Evolutionary conservation across 2,797 vertebrate genomes (phyloP).

Genomic region (Scyliorhinus canicula): DNA sequence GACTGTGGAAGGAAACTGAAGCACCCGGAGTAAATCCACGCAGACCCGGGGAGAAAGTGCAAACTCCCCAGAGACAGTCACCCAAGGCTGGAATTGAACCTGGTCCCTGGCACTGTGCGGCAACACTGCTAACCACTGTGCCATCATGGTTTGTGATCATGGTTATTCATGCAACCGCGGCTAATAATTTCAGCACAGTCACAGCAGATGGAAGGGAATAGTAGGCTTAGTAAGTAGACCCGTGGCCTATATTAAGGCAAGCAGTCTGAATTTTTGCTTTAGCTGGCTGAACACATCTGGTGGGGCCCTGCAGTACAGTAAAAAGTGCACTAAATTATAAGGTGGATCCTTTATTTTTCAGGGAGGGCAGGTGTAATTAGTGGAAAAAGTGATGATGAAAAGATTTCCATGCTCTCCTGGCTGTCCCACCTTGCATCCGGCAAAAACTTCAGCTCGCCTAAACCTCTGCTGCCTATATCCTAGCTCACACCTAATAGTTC

Average conservation of each 20-base stretch:
- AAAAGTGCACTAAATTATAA: background rate
- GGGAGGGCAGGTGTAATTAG: background rate
- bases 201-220: background rate
- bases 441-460: too few species aligned
- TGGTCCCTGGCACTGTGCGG: too few species aligned
- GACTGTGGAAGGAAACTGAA: too few species aligned
- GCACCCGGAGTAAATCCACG: too few species aligned
- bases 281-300: background rate
- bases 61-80: too few species aligned
- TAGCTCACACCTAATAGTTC: too few species aligned
- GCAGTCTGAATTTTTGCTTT: background rate
- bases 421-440: too few species aligned
- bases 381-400: background rate
- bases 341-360: background rate
- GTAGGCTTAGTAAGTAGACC: background rate
- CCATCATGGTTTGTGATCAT: too few species aligned
- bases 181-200: background rate
- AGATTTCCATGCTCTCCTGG: background rate
- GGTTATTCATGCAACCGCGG: background rate
- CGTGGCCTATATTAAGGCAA: background rate
- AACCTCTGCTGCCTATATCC: too few species aligned
- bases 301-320: background rate
- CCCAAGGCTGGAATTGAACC: too few species aligned
- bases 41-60: too few species aligned
- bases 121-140: too few species aligned